phyloP scores from a whole-genome alignment of 2,113 vertebrate genomes.

The Monarcha castaneiventris region DNA sequence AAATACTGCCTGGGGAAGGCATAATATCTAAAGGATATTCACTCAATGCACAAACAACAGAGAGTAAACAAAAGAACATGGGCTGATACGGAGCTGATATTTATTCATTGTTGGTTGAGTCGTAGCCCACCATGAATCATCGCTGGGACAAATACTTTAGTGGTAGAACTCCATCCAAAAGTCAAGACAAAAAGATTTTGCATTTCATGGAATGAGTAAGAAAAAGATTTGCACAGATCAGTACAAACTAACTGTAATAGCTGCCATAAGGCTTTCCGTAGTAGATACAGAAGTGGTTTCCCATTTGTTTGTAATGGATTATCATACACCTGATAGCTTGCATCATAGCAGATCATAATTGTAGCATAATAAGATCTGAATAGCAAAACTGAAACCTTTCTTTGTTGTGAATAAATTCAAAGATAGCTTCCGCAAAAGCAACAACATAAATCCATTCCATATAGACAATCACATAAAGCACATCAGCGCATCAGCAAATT shows the following conservation, averaged over 20 bases:
- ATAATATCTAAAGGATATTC: not conserved
- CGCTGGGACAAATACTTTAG: not conserved
- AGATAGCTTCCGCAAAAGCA: not conserved
- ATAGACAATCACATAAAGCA: not conserved
- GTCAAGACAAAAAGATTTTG: not conserved
- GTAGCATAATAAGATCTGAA: not conserved
- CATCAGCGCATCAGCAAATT: not conserved
- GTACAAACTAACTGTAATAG: not conserved
- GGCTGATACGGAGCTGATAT: not conserved
- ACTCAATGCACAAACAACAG: not conserved
- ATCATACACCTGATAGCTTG: not conserved
- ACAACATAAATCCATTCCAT: not conserved
- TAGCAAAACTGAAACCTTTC: not conserved
- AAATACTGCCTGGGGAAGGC: not conserved
- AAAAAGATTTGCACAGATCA: not conserved
- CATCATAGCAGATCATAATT: not conserved
- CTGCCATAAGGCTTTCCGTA: not conserved
- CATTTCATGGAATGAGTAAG: not conserved
- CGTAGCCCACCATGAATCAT: rapidly evolving
- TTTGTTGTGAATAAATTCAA: not conserved
- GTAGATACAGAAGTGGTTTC: not conserved
- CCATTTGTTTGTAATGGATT: not conserved
- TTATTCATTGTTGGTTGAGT: not conserved
- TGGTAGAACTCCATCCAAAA: not conserved
- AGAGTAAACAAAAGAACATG: not conserved